Evolutionary conservation across 2,113 vertebrate species (phyloP).

Genomic region (Ophthalmolycus amberensis): DNA sequence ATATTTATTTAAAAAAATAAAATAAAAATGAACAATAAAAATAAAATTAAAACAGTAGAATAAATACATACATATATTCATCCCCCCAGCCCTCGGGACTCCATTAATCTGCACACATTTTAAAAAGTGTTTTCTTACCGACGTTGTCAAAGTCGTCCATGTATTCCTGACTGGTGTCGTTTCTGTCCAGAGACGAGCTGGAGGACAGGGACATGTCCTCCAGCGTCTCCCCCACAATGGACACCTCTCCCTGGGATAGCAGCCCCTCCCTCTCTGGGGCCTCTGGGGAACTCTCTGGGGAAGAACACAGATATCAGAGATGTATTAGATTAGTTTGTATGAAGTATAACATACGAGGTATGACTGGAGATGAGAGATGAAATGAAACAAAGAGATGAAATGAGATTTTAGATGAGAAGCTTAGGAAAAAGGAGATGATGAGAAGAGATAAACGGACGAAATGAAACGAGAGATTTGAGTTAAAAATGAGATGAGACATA

Average conservation of each 20-base stretch:
- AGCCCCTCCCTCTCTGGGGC: constrained; percentile 46
- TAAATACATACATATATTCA: too few relatives aligned
- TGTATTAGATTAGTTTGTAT: too few relatives aligned
- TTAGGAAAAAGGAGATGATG: not conserved
- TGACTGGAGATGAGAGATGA: not conserved
- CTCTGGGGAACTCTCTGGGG: constrained; percentile 35
- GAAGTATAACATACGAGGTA: not conserved
- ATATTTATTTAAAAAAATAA: too few relatives aligned
- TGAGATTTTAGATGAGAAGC: too few relatives aligned
- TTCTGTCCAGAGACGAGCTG: constrained; percentile 91
- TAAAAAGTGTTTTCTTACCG: constrained; percentile 36
- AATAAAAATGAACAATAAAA: too few relatives aligned
- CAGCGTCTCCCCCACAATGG: constrained; percentile 85
- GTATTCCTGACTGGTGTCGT: constrained; percentile 95
- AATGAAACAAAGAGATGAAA: not conserved
- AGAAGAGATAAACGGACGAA: too few relatives aligned
- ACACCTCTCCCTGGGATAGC: constrained; percentile 68
- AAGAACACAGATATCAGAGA: not conserved
- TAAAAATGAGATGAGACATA: too few relatives aligned
- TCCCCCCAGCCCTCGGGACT: too few relatives aligned
- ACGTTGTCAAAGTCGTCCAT: constrained; percentile 93
- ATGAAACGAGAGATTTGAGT: too few relatives aligned
- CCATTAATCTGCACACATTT: too few relatives aligned
- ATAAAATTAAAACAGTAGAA: too few relatives aligned
- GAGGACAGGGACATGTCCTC: constrained; percentile 97